A percentile compares a stretch with the other conserved stretches of the same genome.
These are phyloP conservation scores for Ctenosaura bakeri DNA, from an alignment of 2,797 vertebrate species.

Conservation along the genomic window DNA sequence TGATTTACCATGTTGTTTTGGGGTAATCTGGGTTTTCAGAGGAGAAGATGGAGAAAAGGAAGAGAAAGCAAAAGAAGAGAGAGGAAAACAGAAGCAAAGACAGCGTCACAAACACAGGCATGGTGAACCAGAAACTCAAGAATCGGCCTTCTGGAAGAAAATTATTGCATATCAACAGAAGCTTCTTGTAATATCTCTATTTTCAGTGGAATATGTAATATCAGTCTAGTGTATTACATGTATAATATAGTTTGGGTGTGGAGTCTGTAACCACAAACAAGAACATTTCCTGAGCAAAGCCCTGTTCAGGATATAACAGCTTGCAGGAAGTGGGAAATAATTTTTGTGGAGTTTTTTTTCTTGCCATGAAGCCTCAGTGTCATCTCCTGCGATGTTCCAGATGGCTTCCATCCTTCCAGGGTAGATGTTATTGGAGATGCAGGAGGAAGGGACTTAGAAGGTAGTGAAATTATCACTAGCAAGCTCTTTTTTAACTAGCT, in stretches of 20 bases:
- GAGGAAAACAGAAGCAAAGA: conserved; percentile 85
- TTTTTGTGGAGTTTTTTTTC: background rate
- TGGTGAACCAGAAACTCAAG: conserved; percentile 91
- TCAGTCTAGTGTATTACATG: background rate
- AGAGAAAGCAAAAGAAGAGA: conserved; percentile 86
- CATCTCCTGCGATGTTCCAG: background rate
- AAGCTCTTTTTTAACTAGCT: background rate
- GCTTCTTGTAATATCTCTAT: conserved; percentile 85
- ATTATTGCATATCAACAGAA: conserved; percentile 96
- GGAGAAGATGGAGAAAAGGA: conserved; percentile 86
- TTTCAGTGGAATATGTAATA: background rate
- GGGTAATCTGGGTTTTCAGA: conserved; percentile 75
- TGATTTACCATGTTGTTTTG: conserved; percentile 8
- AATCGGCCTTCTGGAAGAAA: conserved; percentile 96
- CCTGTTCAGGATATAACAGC: background rate
- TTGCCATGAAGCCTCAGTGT: background rate
- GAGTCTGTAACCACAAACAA: background rate
- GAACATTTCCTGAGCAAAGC: background rate
- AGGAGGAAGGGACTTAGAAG: background rate
- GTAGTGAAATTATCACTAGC: no score
- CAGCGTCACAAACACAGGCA: conserved; percentile 85
- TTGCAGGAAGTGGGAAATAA: background rate
- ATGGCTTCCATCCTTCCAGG: background rate
- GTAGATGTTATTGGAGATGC: background rate
- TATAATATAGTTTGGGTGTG: background rate